Conservation (phyloP, 2,888 invertebrate species). For the Polyommatus icarus region DNA sequence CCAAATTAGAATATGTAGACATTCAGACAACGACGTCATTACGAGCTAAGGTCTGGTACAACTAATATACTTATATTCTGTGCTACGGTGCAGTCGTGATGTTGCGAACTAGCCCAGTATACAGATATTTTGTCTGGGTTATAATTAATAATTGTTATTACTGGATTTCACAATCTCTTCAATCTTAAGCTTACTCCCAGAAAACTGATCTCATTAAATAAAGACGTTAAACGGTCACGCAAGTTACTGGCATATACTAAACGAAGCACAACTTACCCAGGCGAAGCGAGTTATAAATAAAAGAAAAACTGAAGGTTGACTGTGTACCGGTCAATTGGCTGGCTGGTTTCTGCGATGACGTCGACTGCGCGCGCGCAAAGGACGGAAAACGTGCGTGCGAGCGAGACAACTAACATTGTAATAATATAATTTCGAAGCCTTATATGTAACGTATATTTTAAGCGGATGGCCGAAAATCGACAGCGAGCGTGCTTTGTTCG, state of each 20-base stretch:
- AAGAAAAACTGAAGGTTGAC: constrained; percentile 80
- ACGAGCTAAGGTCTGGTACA: too few species aligned
- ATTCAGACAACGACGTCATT: too few species aligned
- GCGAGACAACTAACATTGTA: constrained; percentile 57
- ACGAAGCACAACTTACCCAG: constrained; percentile 72
- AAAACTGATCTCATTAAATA: background rate
- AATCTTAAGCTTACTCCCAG: background rate
- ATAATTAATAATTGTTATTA: too few species aligned
- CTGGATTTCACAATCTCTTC: background rate
- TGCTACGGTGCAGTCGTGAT: too few species aligned
- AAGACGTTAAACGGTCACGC: constrained; percentile 32
- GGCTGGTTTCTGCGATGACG: constrained; percentile 79
- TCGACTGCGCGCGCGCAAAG: constrained; percentile 58
- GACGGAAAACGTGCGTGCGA: constrained; percentile 48
- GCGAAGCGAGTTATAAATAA: constrained; percentile 78
- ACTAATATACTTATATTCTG: too few species aligned
- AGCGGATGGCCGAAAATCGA: constrained; percentile 73
- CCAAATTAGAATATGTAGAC: too few species aligned
- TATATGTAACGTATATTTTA: constrained; percentile 66
- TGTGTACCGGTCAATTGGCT: constrained; percentile 80
- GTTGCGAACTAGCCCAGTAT: too few species aligned
- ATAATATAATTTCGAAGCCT: constrained; percentile 73
- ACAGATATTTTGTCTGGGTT: too few species aligned
- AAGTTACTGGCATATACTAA: constrained; percentile 47
- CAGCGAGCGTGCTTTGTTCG: constrained; percentile 69